phyloP scores from a whole-genome alignment of 1,140 invertebrate genomes.

The Copidosoma floridanum region DNA sequence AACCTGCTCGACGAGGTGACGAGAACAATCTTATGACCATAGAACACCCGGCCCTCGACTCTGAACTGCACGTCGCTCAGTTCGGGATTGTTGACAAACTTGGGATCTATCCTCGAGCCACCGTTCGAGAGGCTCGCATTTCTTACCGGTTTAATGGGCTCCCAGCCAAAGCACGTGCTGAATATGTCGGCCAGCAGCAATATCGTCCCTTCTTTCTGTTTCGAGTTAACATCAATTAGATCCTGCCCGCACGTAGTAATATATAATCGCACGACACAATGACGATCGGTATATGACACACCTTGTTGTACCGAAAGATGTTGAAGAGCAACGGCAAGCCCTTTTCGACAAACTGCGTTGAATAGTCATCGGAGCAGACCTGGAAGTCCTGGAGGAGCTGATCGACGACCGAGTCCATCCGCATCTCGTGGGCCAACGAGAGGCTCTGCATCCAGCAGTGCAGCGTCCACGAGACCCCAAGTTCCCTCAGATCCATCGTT shows the following conservation, averaged over 20 bases:
- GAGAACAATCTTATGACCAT: constrained; percentile 90
- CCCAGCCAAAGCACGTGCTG: constrained; percentile 85
- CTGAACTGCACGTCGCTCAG: constrained; percentile 87
- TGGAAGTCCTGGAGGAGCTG: constrained; percentile 88
- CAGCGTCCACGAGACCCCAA: constrained; percentile 84
- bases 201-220: constrained; percentile 83
- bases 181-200: constrained; percentile 85
- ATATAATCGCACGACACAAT: no score
- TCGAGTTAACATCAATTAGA: no score
- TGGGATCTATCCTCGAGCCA: constrained; percentile 82
- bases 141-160: constrained; percentile 75
- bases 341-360: constrained; percentile 84
- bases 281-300: no score
- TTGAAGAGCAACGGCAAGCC: constrained; percentile 86
- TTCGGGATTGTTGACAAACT: constrained; percentile 90
- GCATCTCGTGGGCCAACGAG: constrained; percentile 77
- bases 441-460: constrained; percentile 91
- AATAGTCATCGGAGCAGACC: constrained; percentile 81
- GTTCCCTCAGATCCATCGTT: constrained; percentile 76
- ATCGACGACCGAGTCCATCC: constrained; percentile 83
- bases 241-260: no score
- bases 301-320: constrained; percentile 87
- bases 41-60: constrained; percentile 88
- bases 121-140: constrained; percentile 65
- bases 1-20: constrained; percentile 86